These are phyloP conservation scores for Caenorhabditis sp. DNA, from an alignment of 2,888 invertebrate genomes.

Conservation along the genomic window DNA sequence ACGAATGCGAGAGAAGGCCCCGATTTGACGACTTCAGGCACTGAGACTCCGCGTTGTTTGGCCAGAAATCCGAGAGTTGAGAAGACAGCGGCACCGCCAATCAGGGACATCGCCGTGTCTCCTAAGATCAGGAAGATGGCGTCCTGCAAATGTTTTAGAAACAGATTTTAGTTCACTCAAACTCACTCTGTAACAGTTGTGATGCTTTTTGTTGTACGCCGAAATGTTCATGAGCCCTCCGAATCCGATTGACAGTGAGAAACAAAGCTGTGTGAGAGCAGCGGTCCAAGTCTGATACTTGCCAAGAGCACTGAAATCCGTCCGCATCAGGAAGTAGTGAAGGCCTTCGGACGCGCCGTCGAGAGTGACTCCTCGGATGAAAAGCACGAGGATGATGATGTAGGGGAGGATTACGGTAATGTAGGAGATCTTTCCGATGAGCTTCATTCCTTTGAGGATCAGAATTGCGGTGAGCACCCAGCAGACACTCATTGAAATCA, in stretches of 20 bases:
- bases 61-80: conserved; percentile 69
- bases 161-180: background rate
- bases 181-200: conserved; percentile 69
- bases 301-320: conserved; percentile 65
- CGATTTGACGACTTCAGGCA: conserved; percentile 56
- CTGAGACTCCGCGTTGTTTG: conserved; percentile 17
- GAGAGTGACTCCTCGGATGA: conserved; percentile 71
- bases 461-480: conserved; percentile 66
- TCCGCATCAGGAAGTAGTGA: conserved; percentile 48
- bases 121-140: conserved; percentile 69
- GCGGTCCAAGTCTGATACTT: conserved; percentile 67
- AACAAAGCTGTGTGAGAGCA: conserved; percentile 74
- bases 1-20: conserved; percentile 80
- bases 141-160: conserved; percentile 51
- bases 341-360: conserved; percentile 65
- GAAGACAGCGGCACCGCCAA: conserved; percentile 70
- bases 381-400: conserved; percentile 52
- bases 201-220: conserved; percentile 67
- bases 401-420: conserved; percentile 60
- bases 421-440: conserved; percentile 58
- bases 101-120: conserved; percentile 66
- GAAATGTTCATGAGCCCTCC: conserved; percentile 72
- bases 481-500: conserved; percentile 37
- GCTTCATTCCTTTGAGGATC: conserved; percentile 72
- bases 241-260: conserved; percentile 72